Conservation (phyloP, 2,113 vertebrate species). For the Ivindomyrus marchei region DNA sequence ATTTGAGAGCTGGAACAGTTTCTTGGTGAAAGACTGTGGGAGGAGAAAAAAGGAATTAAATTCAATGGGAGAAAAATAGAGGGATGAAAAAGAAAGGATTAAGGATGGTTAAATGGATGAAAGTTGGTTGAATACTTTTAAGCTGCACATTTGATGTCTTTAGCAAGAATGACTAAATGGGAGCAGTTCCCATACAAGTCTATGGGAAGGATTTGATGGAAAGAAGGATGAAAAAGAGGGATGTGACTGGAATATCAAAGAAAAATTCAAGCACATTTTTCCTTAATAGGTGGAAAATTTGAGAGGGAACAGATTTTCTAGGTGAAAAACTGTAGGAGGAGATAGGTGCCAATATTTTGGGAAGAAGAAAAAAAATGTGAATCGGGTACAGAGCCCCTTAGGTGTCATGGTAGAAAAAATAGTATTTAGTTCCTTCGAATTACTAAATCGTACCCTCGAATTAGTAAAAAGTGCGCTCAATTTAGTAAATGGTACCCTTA, state of each 20-base stretch:
- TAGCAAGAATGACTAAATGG: background rate
- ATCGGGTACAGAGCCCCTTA: too few species aligned
- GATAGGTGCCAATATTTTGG: background rate
- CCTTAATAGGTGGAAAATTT: background rate
- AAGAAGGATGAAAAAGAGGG: background rate
- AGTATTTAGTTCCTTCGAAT: too few species aligned
- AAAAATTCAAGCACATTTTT: background rate
- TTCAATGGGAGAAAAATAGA: background rate
- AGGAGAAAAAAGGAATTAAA: background rate
- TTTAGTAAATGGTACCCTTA: too few species aligned
- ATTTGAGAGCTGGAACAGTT: background rate
- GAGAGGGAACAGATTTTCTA: background rate
- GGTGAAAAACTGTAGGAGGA: background rate
- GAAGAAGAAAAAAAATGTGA: background rate
- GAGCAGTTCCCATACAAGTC: background rate
- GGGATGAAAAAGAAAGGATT: background rate
- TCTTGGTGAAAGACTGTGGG: background rate
- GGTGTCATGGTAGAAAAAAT: too few species aligned
- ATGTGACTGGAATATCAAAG: background rate
- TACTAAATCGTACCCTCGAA: too few species aligned
- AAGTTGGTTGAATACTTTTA: background rate
- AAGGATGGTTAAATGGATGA: background rate
- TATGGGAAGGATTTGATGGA: background rate
- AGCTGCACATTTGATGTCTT: background rate
- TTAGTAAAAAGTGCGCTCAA: too few species aligned